Evolutionary conservation across 1,140 invertebrate species (phyloP).

Genomic region (Physella acuta): DNA sequence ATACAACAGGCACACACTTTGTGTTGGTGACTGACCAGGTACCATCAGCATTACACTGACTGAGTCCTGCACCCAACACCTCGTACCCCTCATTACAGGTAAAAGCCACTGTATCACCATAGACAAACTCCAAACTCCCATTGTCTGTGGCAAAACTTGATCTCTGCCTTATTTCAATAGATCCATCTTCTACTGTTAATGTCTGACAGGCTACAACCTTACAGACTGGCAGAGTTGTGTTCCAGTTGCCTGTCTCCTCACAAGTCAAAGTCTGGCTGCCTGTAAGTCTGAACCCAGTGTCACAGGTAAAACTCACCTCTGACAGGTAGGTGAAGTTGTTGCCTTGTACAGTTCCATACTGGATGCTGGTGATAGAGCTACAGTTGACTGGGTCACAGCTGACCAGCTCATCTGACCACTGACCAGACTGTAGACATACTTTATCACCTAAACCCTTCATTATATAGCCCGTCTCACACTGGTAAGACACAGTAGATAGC

Average conservation of each 20-base stretch:
- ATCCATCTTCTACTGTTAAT: conserved; percentile 21
- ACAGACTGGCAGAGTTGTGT: conserved; percentile 62
- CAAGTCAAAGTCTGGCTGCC: conserved; percentile 28
- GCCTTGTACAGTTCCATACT: conserved; percentile 38
- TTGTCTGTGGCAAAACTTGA: no score
- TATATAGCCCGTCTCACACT: conserved; percentile 43
- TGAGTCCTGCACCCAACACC: conserved; percentile 59
- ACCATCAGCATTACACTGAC: conserved; percentile 19
- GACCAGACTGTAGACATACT: conserved; percentile 74
- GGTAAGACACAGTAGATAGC: conserved; percentile 32
- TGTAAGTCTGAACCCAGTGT: conserved; percentile 37
- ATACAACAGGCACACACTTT: conserved; percentile 36
- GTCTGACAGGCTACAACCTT: conserved; percentile 29
- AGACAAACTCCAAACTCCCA: neutral
- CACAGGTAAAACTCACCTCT: conserved; percentile 41
- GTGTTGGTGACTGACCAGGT: conserved; percentile 24
- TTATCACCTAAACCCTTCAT: conserved; percentile 56
- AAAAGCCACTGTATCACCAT: conserved; percentile 65
- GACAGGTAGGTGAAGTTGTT: conserved; percentile 37
- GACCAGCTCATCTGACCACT: conserved; percentile 66
- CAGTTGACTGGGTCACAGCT: conserved; percentile 52
- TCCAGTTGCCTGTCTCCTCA: conserved; percentile 75
- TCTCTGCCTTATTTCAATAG: neutral
- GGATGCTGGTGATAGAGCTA: conserved; percentile 32
- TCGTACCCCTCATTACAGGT: conserved; percentile 76